These are phyloP conservation scores for Cephus runcator DNA, from an alignment of 2,888 invertebrate species.

Conservation along the genomic window DNA sequence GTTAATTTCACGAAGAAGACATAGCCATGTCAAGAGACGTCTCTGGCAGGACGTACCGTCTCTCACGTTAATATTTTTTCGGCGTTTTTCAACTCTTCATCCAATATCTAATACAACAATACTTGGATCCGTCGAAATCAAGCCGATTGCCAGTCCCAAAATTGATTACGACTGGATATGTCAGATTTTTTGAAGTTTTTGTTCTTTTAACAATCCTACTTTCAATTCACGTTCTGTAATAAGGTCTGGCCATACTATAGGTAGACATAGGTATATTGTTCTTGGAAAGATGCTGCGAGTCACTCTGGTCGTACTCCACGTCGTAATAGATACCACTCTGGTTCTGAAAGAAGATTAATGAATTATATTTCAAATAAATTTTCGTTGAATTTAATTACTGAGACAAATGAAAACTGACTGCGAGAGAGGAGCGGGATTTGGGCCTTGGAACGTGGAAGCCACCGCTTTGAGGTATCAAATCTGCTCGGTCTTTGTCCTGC, in stretches of 20 bases:
- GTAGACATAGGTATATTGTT: constrained; percentile 81
- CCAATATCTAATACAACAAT: background rate
- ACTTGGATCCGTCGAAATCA: background rate
- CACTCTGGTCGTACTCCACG: constrained; percentile 82
- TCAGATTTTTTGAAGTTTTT: background rate
- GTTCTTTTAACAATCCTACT: background rate
- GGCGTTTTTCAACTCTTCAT: background rate
- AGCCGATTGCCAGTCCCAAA: background rate
- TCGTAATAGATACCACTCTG: constrained; percentile 92
- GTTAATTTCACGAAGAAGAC: background rate
- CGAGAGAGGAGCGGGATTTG: constrained; percentile 80
- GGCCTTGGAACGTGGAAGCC: constrained; percentile 84
- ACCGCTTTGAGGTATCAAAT: constrained; percentile 73
- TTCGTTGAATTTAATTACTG: background rate
- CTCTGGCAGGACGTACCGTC: background rate
- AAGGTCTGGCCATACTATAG: constrained; percentile 81
- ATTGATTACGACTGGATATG: background rate
- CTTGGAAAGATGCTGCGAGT: constrained; percentile 68
- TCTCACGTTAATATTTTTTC: background rate
- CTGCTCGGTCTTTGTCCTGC: constrained; percentile 77
- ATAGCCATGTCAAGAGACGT: background rate
- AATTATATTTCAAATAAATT: background rate
- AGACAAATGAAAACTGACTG: constrained; percentile 64
- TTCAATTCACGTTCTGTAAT: constrained; percentile 68
- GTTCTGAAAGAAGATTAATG: constrained; percentile 71